Evolutionary conservation across 2,113 vertebrate genomes (phyloP).

Genomic region (Paramisgurnus dabryanus): DNA sequence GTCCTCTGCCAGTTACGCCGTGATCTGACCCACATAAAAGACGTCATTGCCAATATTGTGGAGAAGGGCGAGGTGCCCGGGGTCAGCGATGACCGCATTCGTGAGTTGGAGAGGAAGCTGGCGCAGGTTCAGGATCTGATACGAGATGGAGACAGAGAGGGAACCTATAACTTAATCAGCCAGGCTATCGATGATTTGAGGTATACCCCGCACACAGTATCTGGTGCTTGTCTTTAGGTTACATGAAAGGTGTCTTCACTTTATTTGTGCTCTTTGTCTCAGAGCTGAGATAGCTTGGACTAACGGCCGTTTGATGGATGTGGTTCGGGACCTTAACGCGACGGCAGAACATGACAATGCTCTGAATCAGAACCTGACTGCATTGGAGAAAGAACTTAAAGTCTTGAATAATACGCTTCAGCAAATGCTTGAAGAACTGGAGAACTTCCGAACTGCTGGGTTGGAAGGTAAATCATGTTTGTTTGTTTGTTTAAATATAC

Average conservation of each 20-base stretch:
- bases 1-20: constrained; percentile 65
- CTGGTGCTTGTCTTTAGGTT: too few relatives aligned
- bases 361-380: constrained; percentile 57
- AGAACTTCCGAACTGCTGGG: constrained; percentile 63
- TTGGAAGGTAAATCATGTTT: constrained; percentile 69
- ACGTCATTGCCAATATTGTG: constrained; percentile 60
- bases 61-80: constrained; percentile 59
- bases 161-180: constrained; percentile 65
- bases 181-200: constrained; percentile 75
- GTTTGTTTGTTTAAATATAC: too few relatives aligned
- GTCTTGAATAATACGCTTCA: constrained; percentile 73
- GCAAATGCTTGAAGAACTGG: constrained; percentile 60
- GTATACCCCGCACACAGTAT: constrained; percentile 51
- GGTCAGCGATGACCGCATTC: constrained; percentile 64
- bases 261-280: constrained; percentile 8
- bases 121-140: constrained; percentile 68
- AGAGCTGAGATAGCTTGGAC: constrained; percentile 71
- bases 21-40: constrained; percentile 65
- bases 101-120: constrained; percentile 74
- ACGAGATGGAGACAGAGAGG: constrained; percentile 45
- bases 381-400: constrained; percentile 61
- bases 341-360: constrained; percentile 47
- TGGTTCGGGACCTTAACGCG: constrained; percentile 63
- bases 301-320: constrained; percentile 64
- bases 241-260: constrained; percentile 20